Evolutionary conservation across 1,140 invertebrate species (phyloP), one percentile per base, ranked within the genome.

Genomic region (Rhopalosiphum padi): DNA sequence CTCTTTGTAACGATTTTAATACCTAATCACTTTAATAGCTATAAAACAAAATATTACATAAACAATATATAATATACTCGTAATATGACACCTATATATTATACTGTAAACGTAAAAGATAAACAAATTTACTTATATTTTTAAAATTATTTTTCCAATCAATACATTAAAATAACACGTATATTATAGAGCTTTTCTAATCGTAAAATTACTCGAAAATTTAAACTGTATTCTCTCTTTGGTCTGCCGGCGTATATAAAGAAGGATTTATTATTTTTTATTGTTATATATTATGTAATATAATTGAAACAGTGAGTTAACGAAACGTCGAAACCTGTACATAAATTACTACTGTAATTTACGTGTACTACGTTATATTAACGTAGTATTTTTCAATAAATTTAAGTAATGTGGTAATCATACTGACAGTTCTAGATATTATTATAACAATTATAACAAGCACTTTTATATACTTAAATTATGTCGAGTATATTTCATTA

Each of bases 391-490:
- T 83, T 37, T 37, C 77, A 37, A 83, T 37, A 37, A 83, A 83
- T 83, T 83, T 83, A 37, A 37, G n/a, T n/a, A 18, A 77, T n/a
- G 15, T 77, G 15, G n/a, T 68, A 68, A 68, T n/a, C 30, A 15
- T 68, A 30, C 30, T 30, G 60, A 77, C n/a, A 77, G 30, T 77
- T 77, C 18, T 77, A 77, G 30, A 18, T n/a, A 77, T n/a, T 77
- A n/a, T 77, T n/a, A 77, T 77, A 77, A 77, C n/a, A 77, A n/a
- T 77, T n/a, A 77, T 77, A 77, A 77, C n/a, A 77, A 15, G n/a
- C 30, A 77, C 60, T 77, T 77, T 77, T 77, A 77, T 77, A 18
- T 77, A 35, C n/a, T 77, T 77, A 77, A 77, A 77, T n/a, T 18
- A 77, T 77, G 30, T 77, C 6, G n/a, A 35, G 60, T n/a, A n/a